phyloP scores from a whole-genome alignment of 2,113 vertebrate species.

The Talpa occidentalis region DNA sequence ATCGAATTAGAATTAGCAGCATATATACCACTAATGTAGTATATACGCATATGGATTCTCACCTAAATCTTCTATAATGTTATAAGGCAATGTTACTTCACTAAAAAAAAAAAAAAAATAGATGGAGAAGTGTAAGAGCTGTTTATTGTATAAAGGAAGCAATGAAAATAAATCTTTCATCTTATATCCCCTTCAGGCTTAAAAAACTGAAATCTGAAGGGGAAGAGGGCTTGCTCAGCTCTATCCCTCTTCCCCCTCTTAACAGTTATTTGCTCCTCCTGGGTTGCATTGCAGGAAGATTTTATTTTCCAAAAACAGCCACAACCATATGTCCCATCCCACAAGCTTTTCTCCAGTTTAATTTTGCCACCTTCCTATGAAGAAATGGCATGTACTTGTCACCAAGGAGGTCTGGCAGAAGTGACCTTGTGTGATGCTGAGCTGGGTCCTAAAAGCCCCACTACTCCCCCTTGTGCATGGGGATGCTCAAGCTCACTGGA shows the following conservation, averaged over 20 bases:
- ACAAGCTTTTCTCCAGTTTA: not conserved
- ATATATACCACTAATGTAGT: no score
- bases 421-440: not conserved
- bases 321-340: not conserved
- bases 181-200: not conserved
- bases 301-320: not conserved
- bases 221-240: not conserved
- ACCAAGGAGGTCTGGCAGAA: not conserved
- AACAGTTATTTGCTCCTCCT: not conserved
- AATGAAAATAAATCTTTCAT: not conserved
- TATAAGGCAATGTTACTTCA: no score
- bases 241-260: not conserved
- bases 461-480: not conserved
- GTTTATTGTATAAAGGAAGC: no score
- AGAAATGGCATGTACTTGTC: not conserved
- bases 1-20: not conserved
- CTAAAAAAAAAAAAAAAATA: no score
- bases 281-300: not conserved
- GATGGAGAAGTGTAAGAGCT: no score
- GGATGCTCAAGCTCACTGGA: not conserved
- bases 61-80: no score
- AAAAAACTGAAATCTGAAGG: not conserved
- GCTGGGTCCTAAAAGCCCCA: not conserved
- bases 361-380: not conserved
- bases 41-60: no score